Percentiles rank a stretch among this genome's conserved stretches.
Evolutionary conservation across 2,113 vertebrate species (phyloP).

Genomic region (Addax nasomaculatus): DNA sequence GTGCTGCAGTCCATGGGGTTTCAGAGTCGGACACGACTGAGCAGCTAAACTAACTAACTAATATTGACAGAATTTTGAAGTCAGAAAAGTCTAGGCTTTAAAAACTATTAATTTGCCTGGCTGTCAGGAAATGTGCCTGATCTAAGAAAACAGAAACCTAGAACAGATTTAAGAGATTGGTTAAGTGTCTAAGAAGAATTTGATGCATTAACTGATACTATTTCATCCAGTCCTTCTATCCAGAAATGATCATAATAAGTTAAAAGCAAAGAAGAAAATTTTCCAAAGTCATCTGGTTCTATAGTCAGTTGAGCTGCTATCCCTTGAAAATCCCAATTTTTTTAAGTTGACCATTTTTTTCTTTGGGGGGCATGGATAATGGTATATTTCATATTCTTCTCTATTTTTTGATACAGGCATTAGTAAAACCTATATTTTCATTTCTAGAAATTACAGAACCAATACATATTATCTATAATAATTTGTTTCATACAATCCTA

Average conservation of each 20-base stretch:
- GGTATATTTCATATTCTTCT: background rate
- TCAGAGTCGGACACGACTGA: background rate
- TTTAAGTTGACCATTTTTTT: background rate
- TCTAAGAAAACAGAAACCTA: constrained; percentile 17
- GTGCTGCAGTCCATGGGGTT: background rate
- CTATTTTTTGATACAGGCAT: background rate
- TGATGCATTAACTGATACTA: background rate
- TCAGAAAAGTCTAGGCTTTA: background rate
- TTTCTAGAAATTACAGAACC: background rate
- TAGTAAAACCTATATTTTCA: constrained; percentile 20
- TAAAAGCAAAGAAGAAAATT: constrained; percentile 31
- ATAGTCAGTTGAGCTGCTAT: background rate
- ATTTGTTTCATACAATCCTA: background rate
- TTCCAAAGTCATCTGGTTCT: background rate
- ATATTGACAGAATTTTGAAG: constrained; percentile 5
- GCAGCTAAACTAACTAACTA: background rate
- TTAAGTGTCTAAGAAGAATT: background rate
- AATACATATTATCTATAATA: background rate
- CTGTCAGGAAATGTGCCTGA: background rate
- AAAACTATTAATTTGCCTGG: background rate
- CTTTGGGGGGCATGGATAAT: background rate
- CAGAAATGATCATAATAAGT: constrained; percentile 14
- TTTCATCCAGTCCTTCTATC: background rate
- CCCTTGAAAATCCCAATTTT: background rate
- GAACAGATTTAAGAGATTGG: background rate